Conservation (phyloP, 2,797 vertebrate genomes). For the Phataginus tetradactyla region DNA sequence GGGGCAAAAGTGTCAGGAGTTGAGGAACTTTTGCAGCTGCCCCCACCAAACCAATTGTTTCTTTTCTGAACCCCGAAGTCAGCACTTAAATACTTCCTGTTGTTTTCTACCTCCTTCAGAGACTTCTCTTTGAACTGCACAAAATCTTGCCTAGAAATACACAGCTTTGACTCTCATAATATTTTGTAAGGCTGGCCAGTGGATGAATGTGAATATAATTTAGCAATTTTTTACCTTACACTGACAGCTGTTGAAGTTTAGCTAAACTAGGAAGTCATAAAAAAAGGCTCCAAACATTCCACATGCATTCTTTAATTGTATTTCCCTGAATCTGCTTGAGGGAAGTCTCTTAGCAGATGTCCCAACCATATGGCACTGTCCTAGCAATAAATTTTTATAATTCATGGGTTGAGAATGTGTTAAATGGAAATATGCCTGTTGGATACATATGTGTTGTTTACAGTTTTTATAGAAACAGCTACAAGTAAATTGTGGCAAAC, state of each 20-base stretch:
- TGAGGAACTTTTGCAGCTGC: background rate
- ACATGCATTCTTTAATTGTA: constrained; percentile 57
- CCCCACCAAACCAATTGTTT: background rate
- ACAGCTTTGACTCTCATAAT: background rate
- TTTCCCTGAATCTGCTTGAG: constrained; percentile 54
- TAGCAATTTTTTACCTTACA: background rate
- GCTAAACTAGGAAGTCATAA: background rate
- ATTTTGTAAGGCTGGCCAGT: background rate
- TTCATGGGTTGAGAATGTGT: constrained; percentile 45
- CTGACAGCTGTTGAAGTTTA: constrained; percentile 42
- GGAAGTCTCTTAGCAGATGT: constrained; percentile 70
- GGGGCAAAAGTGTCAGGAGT: background rate
- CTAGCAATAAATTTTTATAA: constrained; percentile 60
- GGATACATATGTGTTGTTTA: background rate
- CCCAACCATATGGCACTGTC: constrained; percentile 38
- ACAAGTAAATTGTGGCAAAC: background rate
- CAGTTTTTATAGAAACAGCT: constrained; percentile 48
- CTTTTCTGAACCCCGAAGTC: background rate
- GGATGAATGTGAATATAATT: background rate
- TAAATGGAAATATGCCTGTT: constrained; percentile 39
- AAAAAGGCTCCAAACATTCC: constrained; percentile 54
- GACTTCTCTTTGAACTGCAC: background rate
- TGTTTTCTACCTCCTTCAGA: background rate
- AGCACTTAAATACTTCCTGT: background rate
- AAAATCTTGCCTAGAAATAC: background rate